Evolutionary conservation across 2,113 vertebrate genomes (phyloP), one percentile per base, ranked within the genome.

Genomic region (Gadus macrocephalus): DNA sequence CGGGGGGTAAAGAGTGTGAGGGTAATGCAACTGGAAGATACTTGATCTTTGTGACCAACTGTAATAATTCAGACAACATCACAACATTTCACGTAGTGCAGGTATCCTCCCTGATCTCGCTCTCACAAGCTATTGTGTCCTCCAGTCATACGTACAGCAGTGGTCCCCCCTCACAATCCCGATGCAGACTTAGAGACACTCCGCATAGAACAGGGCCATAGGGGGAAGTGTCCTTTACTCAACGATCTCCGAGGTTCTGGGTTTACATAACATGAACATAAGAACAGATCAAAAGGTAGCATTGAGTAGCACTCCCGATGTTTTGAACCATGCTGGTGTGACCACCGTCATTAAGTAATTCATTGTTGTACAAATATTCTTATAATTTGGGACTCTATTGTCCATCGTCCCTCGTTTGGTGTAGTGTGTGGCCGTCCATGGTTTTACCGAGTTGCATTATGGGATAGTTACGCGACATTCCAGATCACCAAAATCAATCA

Each of bases 11-110:
- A 74, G 69, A 82, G 76, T 69, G 62, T 81, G 88, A 89, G 84
- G 84, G 86, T 78, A 83, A 89, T 93, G 91, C 94, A 93, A 92
- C 94, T 94, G 92, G 92, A 89, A 91, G 91, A 95, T 93, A 94
- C 95, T 98, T 96, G 95, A 97, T 92, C 91, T 93, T 92, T 94
- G 92, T 92, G 95, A 97, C 95, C 95, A 98, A 96, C 93, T 91
- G 87, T 91, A 93, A 93, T 93, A 93, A 94, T 93, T 83, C 90
- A 9, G 89, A 86, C 85, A 14, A 49, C 89, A 89, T 89, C 85
- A 74, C 83, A 81, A 80, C 84, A 83, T 81, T 77, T 74, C 70
- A 72, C 42, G 42, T 49, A 7, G 11, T 85, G 78, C 83, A 87
- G 83, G 84, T 84, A 81, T 89, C 86, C 81, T 91, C 91, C 86